Evolutionary conservation across 2,888 invertebrate species (phyloP), one percentile per base, ranked within the genome.

Genomic region (Drepana falcataria): DNA sequence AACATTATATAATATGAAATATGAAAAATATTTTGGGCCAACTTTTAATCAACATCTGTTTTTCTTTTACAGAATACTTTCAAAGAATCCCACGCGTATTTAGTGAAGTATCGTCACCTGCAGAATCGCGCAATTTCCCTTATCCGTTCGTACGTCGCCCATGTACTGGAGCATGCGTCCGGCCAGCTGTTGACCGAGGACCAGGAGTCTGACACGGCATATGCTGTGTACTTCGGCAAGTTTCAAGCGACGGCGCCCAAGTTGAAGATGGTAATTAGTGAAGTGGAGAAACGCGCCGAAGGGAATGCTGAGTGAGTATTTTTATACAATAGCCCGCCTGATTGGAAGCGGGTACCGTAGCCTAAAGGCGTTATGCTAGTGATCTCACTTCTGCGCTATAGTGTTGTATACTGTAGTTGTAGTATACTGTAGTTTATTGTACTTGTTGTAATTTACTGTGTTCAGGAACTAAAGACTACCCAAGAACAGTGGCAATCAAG

Each of bases 181-280:
- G 95, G 95, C 68, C 95, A 95, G 72, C 94, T 95, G 0, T 69
- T 93, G 5, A 91, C 87, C 55, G 70, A 64, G 0, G 84, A 84
- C 4, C 77, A 79, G 53, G 83, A 83, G 33, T 77, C 83, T 9
- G 95, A 96, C 67, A 93, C 95, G 0, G 94, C 95, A 40, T 96
- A 94, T 89, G 97, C 95, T 51, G 94, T 93, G 44, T 98, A 97
- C 75, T 99, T 99, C 76, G 98, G 98, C 0, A 97, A 98, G 85
- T 99, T 99, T 80, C 96, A 98, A 79, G 95, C 97, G 0, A 95
- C 96, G n/a, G 95, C 98, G 0, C 94, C 95, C 0, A 96, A 97
- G 77, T 92, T 98, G 1, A 95, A 94, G 69, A 93, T 94, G 57
- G 93, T 99, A 5, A 95, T 98, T 48, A 93, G 94, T 59, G 94